Base-by-base conservation (phyloP, 2,113 vertebrate genomes). In the Corydoras sp. region DNA sequence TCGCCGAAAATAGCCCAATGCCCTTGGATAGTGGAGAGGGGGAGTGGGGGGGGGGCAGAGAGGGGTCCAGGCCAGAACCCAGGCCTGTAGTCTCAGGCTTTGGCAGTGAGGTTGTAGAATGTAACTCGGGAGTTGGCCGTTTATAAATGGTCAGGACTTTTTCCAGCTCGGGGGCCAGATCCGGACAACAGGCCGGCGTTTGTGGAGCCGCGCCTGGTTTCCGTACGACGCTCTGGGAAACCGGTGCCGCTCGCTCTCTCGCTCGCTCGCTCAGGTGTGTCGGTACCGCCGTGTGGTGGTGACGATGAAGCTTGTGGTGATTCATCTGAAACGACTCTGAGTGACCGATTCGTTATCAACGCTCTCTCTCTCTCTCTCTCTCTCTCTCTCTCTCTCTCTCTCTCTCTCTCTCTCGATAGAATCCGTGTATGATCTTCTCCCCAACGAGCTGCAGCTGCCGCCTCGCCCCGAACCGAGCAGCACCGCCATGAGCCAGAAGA, bases 391-490 rank as follows among this genome's bases (percentile, higher is more conserved):
- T 54, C 43, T 9, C 6, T 49, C 58, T 51, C 74, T 13, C 14
- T 4, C 56, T 68, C 31, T 68, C n/a, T 63, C 58, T 14, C 64
- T 32, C 69, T 30, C 63, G 13, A 56, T 76, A 98, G 96, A 96
- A 85, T 96, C 94, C 76, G 93, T 95, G 87, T 96, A 96, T 96
- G 94, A 97, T 87, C 94, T 95, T 92, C 94, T 97, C 87, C 93
- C 92, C 79, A 93, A 91, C 91, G 93, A 95, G 91, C 89, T 96
- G 86, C 94, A 93, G 89, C 90, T 96, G 83, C 92, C 93, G 81
- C 88, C 90, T 84, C 88, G 89, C 83, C 87, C 85, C 85, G 92
- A 93, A 81, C 91, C 89, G 83, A 90, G 86, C 78, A 87, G 86
- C 85, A 90, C 91, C 87, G 89, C 89, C 86, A 98, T 98, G 95